phyloP scores from a whole-genome alignment of 2,888 invertebrate genomes.

The Aquatica leii region DNA sequence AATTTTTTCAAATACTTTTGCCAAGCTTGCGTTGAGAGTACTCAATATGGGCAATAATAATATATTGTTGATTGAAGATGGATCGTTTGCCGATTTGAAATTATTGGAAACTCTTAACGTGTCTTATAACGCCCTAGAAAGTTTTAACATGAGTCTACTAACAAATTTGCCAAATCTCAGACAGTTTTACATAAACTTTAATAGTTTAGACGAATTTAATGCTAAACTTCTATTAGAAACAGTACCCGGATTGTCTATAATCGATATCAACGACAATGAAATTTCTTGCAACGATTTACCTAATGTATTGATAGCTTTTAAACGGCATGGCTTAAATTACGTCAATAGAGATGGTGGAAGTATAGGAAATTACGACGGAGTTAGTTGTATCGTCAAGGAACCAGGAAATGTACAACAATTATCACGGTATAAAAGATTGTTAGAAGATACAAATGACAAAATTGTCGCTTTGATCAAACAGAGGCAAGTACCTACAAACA shows the following conservation, averaged over 20 bases:
- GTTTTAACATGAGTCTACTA: not conserved
- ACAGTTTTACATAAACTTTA: slow-evolving; percentile 10
- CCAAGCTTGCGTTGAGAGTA: not conserved
- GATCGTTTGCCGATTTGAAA: not conserved
- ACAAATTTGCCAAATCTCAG: not conserved
- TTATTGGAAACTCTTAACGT: not conserved
- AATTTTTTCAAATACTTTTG: slow-evolving; percentile 2
- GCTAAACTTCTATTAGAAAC: not conserved
- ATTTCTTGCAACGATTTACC: slow-evolving; percentile 16
- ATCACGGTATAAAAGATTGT: not conserved
- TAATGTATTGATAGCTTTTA: not conserved
- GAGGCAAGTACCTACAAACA: not conserved
- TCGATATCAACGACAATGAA: slow-evolving; percentile 23
- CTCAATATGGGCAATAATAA: slow-evolving; percentile 11
- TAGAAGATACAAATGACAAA: slow-evolving; percentile 8
- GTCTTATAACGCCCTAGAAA: slow-evolving; percentile 6
- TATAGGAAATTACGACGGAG: slow-evolving; percentile 15
- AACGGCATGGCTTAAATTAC: not conserved
- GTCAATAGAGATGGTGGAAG: not conserved
- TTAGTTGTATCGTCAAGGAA: slow-evolving; percentile 11
- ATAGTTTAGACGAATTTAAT: slow-evolving; percentile 16
- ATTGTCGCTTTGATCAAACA: not conserved
- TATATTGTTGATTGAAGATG: not conserved
- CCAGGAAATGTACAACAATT: too few species aligned
- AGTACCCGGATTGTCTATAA: not conserved